Base-by-base conservation (phyloP, 2,113 vertebrate genomes). In the Chamaetylas fuelleborni region DNA sequence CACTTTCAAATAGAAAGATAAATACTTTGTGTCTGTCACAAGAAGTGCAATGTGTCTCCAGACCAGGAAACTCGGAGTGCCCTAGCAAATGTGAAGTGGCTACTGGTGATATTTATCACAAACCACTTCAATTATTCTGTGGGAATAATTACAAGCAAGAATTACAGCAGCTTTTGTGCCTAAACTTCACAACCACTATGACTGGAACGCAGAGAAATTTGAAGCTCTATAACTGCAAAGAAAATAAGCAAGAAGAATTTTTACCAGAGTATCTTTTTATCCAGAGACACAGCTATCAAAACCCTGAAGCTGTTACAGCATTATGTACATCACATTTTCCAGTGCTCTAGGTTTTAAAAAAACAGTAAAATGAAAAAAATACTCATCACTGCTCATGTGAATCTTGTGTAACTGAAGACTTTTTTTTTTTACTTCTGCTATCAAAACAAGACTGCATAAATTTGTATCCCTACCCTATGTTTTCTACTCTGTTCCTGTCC, bases 351-450 rank as follows among this genome's bases (percentile, higher is more conserved):
- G 51, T 47, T 31, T 76, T 29, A 61, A 71, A 87, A 38, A 77
- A 53, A 38, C 8, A 45, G 54, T 18, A 12, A 51, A 81, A 26
- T 67, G 14, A 66, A 76, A 89, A 77, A 94, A 48, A 29, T 8
- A 83, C 4, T 45, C 23, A 51, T 24, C 19, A 57, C 16, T 31
- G 18, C 6, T 72, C 6, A 33, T 0, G 0, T 29, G 16, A 43
- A 29, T 67, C 31, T 43, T 28, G 19, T 22, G 10, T 5, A 79
- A 33, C 6, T 66, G 25, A 57, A 71, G 51, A 53, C 6, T 11
- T 40, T 1, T 24, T 80, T 48, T 24, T 88, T 57, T 19, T 0
- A n/a, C 20, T 76, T 54, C n/a, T 53, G 11, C 60, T 42, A 43
- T 81, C 10, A 56, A 40, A 66, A 71, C 24, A 69, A 47, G 45